These are phyloP conservation scores for Trachops cirrhosus DNA, from an alignment of 2,797 vertebrate genomes.

Conservation along the genomic window DNA sequence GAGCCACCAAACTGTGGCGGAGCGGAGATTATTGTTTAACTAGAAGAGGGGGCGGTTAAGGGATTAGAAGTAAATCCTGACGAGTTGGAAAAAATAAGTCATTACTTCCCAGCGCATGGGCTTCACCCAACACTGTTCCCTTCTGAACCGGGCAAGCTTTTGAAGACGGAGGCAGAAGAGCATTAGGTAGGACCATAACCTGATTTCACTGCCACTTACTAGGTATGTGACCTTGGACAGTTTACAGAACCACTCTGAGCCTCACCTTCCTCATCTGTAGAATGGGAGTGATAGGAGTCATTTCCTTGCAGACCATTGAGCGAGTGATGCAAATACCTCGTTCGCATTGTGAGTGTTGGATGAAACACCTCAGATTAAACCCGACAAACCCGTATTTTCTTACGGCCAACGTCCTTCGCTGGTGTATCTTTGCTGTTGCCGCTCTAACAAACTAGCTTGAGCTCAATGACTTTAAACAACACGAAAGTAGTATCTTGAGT, in stretches of 20 bases:
- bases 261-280: neutral
- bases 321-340: neutral
- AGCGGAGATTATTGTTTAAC: slow-evolving; percentile 19
- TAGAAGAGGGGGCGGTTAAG: neutral
- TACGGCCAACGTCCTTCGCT: fast-evolving
- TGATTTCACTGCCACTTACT: neutral
- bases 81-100: neutral
- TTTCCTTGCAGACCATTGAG: neutral
- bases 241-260: neutral
- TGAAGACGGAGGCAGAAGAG: neutral
- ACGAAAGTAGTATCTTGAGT: neutral
- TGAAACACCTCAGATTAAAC: neutral
- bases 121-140: neutral
- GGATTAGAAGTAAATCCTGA: neutral
- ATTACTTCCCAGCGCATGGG: neutral
- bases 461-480: neutral
- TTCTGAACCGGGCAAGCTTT: neutral
- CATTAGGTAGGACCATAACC: fast-evolving
- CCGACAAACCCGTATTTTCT: neutral
- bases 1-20: neutral
- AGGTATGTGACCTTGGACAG: neutral
- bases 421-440: neutral
- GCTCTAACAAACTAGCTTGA: neutral
- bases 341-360: neutral
- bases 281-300: neutral